Evolutionary conservation across 2,888 invertebrate species (phyloP).

Genomic region (Lasioglossum villosulum): DNA sequence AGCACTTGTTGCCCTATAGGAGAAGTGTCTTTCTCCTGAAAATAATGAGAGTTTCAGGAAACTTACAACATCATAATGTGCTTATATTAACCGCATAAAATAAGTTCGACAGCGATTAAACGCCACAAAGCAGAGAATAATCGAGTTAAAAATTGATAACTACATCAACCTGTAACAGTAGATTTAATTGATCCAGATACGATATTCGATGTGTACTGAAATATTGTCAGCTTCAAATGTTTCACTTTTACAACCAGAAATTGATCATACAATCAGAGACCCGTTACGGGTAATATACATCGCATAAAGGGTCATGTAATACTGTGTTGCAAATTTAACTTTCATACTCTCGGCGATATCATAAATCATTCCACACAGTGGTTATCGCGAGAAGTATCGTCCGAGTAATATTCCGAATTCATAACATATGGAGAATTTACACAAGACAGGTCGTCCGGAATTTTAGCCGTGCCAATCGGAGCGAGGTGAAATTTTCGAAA

Average conservation of each 20-base stretch:
- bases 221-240: not conserved
- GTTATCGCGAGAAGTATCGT: slow-evolving; percentile 26
- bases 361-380: slow-evolving; percentile 23
- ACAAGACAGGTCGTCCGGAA: slow-evolving; percentile 11
- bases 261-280: not conserved
- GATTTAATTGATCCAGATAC: not conserved
- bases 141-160: not conserved
- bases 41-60: not conserved
- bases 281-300: not conserved
- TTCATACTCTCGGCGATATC: not conserved
- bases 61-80: not conserved
- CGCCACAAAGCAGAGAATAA: not conserved
- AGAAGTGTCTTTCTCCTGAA: not conserved
- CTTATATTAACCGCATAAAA: not conserved
- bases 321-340: slow-evolving; percentile 17
- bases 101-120: too few species aligned
- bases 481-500: slow-evolving; percentile 43
- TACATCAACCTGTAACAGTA: too few species aligned
- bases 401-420: slow-evolving; percentile 14
- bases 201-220: not conserved
- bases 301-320: not conserved
- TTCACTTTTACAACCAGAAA: not conserved
- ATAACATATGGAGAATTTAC: slow-evolving; percentile 1
- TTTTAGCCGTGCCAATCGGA: slow-evolving; percentile 5
- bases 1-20: not conserved